Base-by-base conservation (phyloP, 2,113 vertebrate genomes). In the Henicopernis longicauda region DNA sequence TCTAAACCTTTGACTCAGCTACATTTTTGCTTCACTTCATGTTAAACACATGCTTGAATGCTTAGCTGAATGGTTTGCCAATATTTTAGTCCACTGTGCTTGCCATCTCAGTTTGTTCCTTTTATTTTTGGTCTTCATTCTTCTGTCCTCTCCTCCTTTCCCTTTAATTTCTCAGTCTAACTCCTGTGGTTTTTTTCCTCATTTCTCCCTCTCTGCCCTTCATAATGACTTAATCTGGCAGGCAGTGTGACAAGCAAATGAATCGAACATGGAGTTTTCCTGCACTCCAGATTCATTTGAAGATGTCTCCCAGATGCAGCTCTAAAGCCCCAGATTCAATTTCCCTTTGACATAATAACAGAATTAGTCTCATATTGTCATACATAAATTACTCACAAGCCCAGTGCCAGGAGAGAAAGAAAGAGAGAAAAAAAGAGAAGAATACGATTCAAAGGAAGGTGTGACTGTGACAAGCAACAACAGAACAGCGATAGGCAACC, bases 301-400 rank as follows among this genome's bases (percentile, higher is more conserved):
- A 97, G 98, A 97, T 98, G 97, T 94, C 97, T 98, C 95, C 95
- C 97, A 97, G 97, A 93, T 90, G 97, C 90, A 59, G 97, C 95
- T 94, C 96, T 94, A 94, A 93, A 97, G 96, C 82, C 97, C 96
- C 96, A 93, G 96, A 97, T 98, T 97, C 98, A 98, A 98, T 98
- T 98, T 98, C 97, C 97, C 97, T 96, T 97, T 98, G 98, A 97
- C 98, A 98, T 95, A 98, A 98, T 95, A 97, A 97, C 97, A 84
- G 92, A 98, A 98, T 98, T 97, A 97, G 97, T 97, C 95, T 98
- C 89, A 93, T 90, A 91, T 97, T 98, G 98, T 98, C 97, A 94
- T 89, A 98, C 98, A 98, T 97, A 98, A 98, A 98, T 98, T 97
- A 97, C 97, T 97, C 59, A 40, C 92, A 86, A 97, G 92, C 95